Base-by-base conservation (phyloP, 1,140 invertebrate species). In the Meloidogyne floridensis region DNA sequence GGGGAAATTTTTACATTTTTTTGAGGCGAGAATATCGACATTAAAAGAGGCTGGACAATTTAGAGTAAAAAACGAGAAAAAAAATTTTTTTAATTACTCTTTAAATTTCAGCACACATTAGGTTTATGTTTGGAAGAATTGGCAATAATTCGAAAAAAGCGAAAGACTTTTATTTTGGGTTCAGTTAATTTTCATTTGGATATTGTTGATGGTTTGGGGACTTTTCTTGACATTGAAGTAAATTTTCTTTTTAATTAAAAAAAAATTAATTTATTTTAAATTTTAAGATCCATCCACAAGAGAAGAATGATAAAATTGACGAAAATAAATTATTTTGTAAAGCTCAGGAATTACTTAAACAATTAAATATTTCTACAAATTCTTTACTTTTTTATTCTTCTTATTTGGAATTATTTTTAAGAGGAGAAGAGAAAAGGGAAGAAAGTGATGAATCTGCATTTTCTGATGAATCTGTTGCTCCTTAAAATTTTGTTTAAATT, bases 171-270 rank as follows among this genome's bases (percentile, higher is more conserved):
- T 74, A 70, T 65, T 53, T 56, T 81, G 5, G 78, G 56, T 59
- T 32, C 54, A 32, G 71, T 83, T 20, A n/a, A 75, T n/a, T 18
- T 82, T 18, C 43, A 82, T 65, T 54, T 82, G 51, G 81, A 82
- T 56, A 54, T 54, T 20, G 81, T 82, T 54, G 78, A 82, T 47
- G 53, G 59, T 43, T 75, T 82, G 10, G 81, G 81, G 9, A 6
- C 47, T 42, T 82, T 83, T 70, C 10, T 82, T 15, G 81, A 82
- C 65, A 82, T 82, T 76, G 81, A 82, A 32, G 81, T 78, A 8
- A 11, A 9, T 3, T 53, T 71, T 70, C n/a, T 10, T 69, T 65
- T 20, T 20, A 59, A 9, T 20, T 56, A 20, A 20, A 77, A 42
- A 20, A 32, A 54, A 18, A 32, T 78, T 78, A 9, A 10, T 42